Evolutionary conservation across 2,888 invertebrate species (phyloP).

Genomic region (Drosophila sordidula): DNA sequence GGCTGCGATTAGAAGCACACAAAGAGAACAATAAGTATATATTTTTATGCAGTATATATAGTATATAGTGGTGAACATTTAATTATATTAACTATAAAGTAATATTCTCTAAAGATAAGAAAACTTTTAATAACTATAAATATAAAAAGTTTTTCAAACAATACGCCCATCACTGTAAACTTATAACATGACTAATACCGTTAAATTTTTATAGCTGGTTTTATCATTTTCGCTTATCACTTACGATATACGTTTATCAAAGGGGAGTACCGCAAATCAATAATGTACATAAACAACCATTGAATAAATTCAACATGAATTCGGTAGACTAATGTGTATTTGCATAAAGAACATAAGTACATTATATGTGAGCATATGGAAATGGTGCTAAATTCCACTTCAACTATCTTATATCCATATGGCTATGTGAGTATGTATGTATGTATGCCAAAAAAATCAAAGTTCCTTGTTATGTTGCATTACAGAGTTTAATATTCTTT

Average conservation of each 20-base stretch:
- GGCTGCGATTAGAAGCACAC: conserved; percentile 41
- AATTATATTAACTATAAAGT: background rate
- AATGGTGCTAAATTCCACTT: background rate
- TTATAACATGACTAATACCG: background rate
- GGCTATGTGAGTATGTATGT: too few relatives aligned
- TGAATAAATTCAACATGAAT: background rate
- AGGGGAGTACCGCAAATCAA: background rate
- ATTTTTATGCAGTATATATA: background rate
- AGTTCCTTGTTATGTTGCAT: too few relatives aligned
- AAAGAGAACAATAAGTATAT: background rate
- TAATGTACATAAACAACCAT: background rate
- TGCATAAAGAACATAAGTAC: background rate
- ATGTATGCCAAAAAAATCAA: too few relatives aligned
- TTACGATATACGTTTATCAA: background rate
- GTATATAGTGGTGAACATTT: too few relatives aligned
- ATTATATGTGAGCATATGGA: background rate
- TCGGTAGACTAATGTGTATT: background rate
- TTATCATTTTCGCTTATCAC: conserved; percentile 4
- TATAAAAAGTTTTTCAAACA: background rate
- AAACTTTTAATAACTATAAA: too few relatives aligned
- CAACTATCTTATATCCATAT: background rate
- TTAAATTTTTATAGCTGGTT: background rate
- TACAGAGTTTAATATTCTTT: too few relatives aligned
- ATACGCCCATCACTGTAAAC: background rate
- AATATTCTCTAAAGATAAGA: too few relatives aligned